A percentile compares a stretch with the other conserved stretches of the same genome.
Conservation (phyloP, 2,888 invertebrate species). For the Tipula unca region DNA sequence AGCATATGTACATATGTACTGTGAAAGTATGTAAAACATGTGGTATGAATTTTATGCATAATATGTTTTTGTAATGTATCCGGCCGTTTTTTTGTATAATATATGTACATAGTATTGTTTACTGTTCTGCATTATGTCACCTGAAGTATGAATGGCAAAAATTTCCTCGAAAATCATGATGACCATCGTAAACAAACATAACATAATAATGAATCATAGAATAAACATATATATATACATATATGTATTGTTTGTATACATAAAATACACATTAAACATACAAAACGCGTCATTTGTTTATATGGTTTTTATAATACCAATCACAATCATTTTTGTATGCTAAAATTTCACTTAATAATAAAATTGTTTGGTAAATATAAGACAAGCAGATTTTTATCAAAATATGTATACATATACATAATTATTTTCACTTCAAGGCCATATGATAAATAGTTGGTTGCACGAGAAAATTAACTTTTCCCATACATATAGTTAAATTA, state of each 20-base stretch:
- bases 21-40: not conserved
- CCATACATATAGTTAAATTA: not conserved
- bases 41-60: not conserved
- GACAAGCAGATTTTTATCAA: not conserved
- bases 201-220: not conserved
- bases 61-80: not conserved
- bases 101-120: not conserved
- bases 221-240: not conserved
- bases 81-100: no score
- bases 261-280: not conserved
- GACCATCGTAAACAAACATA: not conserved
- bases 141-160: not conserved
- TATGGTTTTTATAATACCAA: not conserved
- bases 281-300: not conserved
- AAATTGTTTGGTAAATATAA: not conserved
- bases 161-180: not conserved
- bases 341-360: not conserved
- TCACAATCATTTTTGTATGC: not conserved
- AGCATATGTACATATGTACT: not conserved
- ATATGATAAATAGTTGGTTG: not conserved
- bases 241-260: not conserved
- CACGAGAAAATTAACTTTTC: not conserved
- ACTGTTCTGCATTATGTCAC: not conserved
- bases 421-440: not conserved
- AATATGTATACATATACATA: no score